A percentile compares a stretch with the other conserved stretches of the same genome.
Evolutionary conservation across 2,113 vertebrate genomes (phyloP).

Genomic region (Panthera uncia): DNA sequence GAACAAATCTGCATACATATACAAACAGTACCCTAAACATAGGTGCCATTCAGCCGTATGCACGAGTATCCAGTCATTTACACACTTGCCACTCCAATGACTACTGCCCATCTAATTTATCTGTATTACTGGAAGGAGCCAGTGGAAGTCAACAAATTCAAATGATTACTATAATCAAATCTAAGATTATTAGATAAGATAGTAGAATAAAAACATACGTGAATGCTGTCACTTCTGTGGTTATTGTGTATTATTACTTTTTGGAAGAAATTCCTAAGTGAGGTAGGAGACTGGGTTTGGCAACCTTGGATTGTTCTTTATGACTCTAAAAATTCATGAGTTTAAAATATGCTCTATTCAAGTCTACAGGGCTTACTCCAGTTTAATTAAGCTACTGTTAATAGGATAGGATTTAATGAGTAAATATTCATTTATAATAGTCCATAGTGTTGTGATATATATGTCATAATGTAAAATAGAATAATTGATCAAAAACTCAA

Average conservation of each 20-base stretch:
- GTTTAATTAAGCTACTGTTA: background rate
- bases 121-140: background rate
- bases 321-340: background rate
- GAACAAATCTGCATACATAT: background rate
- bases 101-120: background rate
- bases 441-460: background rate
- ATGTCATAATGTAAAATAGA: background rate
- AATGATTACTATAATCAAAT: background rate
- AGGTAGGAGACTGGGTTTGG: background rate
- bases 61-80: background rate
- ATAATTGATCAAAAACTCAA: background rate
- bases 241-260: background rate
- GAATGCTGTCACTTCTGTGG: background rate
- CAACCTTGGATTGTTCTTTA: background rate
- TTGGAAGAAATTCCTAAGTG: background rate
- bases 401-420: background rate
- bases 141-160: background rate
- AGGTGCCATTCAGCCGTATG: background rate
- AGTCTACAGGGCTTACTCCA: background rate
- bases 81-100: background rate
- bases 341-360: background rate
- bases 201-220: background rate
- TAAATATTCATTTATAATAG: slow-evolving; percentile 12
- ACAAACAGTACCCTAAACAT: background rate
- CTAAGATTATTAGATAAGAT: background rate